Percentiles rank a stretch among this genome's conserved stretches.
Evolutionary conservation across 2,888 invertebrate species (phyloP).

Genomic region (Cristatella mucedo): DNA sequence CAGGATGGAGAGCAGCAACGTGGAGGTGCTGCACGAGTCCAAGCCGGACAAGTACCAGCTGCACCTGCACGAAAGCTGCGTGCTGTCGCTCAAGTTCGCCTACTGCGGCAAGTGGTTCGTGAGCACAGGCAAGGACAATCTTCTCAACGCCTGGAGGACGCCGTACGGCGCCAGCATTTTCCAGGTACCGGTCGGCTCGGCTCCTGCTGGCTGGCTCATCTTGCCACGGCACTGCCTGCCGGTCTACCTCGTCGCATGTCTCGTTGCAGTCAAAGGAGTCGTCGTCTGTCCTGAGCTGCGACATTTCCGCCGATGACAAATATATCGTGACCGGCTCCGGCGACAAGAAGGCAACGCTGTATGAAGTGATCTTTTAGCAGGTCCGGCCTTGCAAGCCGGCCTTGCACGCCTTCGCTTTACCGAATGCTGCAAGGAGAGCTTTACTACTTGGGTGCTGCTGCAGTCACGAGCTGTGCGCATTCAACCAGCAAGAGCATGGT

Average conservation of each 20-base stretch:
- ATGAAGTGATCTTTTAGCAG: conserved; percentile 61
- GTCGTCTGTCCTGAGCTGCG: conserved; percentile 85
- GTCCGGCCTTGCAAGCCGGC: too few relatives aligned
- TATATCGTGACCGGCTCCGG: conserved; percentile 91
- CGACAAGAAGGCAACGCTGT: conserved; percentile 88
- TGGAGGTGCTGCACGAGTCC: conserved; percentile 60
- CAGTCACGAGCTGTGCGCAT: too few relatives aligned
- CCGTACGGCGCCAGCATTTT: conserved; percentile 87
- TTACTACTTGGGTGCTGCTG: too few relatives aligned
- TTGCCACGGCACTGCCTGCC: too few relatives aligned
- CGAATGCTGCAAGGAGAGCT: too few relatives aligned
- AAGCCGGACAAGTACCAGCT: conserved; percentile 85
- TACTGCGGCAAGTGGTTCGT: conserved; percentile 91
- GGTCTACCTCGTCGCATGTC: too few relatives aligned
- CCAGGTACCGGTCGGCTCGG: too few relatives aligned
- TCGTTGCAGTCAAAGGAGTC: conserved; percentile 58
- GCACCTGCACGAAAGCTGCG: conserved; percentile 86
- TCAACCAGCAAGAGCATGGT: too few relatives aligned
- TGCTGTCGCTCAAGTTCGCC: conserved; percentile 78
- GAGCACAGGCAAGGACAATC: conserved; percentile 81
- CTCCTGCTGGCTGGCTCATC: too few relatives aligned
- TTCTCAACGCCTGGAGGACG: conserved; percentile 82
- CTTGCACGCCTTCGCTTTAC: too few relatives aligned
- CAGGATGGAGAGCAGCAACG: conserved; percentile 80
- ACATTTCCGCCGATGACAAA: conserved; percentile 87